Conservation (phyloP, 2,797 vertebrate genomes). For the Coregonus suidteri region DNA sequence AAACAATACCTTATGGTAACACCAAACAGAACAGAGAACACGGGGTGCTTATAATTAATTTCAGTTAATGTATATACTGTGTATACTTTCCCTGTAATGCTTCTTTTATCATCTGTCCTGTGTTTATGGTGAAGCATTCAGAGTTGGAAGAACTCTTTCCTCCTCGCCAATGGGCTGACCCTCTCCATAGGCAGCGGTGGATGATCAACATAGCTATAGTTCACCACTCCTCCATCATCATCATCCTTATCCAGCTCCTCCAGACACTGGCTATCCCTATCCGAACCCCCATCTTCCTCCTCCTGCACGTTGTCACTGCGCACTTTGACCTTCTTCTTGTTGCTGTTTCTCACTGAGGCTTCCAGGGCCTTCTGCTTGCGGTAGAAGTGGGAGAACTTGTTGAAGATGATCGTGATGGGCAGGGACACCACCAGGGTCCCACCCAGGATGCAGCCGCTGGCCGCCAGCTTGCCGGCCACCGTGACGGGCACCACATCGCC, state of each 20-base stretch:
- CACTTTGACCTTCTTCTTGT: constrained; percentile 58
- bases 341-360: constrained; percentile 88
- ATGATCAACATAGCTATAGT: constrained; percentile 75
- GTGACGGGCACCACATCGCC: constrained; percentile 95
- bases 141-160: constrained; percentile 46
- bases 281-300: constrained; percentile 39
- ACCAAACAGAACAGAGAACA: background rate
- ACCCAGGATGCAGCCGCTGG: constrained; percentile 92
- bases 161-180: constrained; percentile 4
- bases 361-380: constrained; percentile 94
- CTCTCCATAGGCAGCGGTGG: constrained; percentile 17
- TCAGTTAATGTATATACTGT: background rate
- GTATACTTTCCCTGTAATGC: background rate
- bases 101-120: background rate
- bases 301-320: constrained; percentile 40
- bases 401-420: constrained; percentile 99
- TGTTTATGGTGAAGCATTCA: constrained; percentile 20
- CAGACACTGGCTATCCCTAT: constrained; percentile 56
- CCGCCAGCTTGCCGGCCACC: constrained; percentile 90
- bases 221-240: constrained; percentile 69
- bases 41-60: background rate
- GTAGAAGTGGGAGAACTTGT: constrained; percentile 99
- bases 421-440: constrained; percentile 94
- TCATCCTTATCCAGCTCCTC: constrained; percentile 45
- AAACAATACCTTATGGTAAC: background rate